phyloP scores from a whole-genome alignment of 2,113 vertebrate species.

The Centropus bengalensis region DNA sequence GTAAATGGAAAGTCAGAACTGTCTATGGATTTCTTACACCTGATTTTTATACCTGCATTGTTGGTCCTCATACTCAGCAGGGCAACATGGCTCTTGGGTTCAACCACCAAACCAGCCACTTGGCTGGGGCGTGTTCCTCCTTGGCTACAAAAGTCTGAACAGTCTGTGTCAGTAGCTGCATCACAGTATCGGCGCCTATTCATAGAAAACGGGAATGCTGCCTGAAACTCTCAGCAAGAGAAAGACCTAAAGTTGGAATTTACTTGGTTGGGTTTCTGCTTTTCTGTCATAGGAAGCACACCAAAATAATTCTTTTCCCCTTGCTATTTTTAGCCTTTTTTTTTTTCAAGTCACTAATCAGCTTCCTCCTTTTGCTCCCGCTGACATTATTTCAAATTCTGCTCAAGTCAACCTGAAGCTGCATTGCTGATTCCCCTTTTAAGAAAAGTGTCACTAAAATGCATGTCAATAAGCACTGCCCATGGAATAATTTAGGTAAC shows the following conservation, averaged over 20 bases:
- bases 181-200: no score
- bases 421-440: not conserved
- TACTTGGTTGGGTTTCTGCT: not conserved
- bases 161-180: not conserved
- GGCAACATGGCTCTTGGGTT: not conserved
- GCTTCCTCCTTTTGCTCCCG: not conserved
- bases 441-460: not conserved
- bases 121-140: not conserved
- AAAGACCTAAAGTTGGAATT: not conserved
- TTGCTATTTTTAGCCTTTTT: not conserved
- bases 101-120: not conserved
- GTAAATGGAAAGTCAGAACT: not conserved
- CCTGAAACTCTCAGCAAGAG: not conserved
- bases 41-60: not conserved
- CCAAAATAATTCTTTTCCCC: not conserved
- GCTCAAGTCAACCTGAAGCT: not conserved
- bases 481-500: no score
- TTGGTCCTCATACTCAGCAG: not conserved
- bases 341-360: not conserved
- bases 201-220: not conserved
- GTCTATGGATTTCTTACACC: not conserved
- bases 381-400: not conserved
- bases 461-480: rapidly evolving
- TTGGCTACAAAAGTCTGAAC: not conserved
- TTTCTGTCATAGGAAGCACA: not conserved